Conservation (phyloP, 2,888 invertebrate genomes). For the Andrena camellia region DNA sequence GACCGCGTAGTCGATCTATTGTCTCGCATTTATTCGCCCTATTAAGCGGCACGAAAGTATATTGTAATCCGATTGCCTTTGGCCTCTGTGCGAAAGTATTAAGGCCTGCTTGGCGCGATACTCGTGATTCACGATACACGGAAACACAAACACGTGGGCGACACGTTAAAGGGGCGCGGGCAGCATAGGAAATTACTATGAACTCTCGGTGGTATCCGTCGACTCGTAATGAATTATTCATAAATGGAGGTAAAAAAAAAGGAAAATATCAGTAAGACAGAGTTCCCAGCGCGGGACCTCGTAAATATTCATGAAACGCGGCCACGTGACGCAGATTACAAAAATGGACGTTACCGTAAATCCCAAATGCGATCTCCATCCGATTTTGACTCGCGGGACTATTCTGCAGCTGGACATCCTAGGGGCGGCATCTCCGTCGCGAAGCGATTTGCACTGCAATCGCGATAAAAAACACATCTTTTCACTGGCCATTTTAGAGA, state of each 20-base stretch:
- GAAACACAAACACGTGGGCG: conserved; percentile 43
- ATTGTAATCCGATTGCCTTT: background rate
- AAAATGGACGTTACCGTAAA: conserved; percentile 28
- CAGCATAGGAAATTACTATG: conserved; percentile 56
- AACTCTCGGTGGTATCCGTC: conserved; percentile 41
- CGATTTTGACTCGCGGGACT: background rate
- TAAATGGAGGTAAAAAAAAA: conserved; percentile 45
- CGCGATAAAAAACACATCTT: background rate
- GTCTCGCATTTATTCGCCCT: background rate
- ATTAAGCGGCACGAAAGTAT: background rate
- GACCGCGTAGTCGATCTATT: background rate
- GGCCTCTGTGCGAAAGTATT: background rate
- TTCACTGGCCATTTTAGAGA: background rate
- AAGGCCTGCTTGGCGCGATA: conserved; percentile 8
- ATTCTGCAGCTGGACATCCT: background rate
- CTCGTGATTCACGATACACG: conserved; percentile 47
- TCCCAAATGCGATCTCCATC: conserved; percentile 1
- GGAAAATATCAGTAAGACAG: conserved; percentile 32
- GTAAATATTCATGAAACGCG: conserved; percentile 52
- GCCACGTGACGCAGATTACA: conserved; percentile 43
- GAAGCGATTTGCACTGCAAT: background rate
- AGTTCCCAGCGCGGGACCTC: conserved; percentile 1
- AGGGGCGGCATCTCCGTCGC: background rate
- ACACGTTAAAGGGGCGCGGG: conserved; percentile 39
- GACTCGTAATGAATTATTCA: conserved; percentile 64